Base-by-base conservation (phyloP, 2,888 invertebrate genomes). In the Philhelius pedissequus region DNA sequence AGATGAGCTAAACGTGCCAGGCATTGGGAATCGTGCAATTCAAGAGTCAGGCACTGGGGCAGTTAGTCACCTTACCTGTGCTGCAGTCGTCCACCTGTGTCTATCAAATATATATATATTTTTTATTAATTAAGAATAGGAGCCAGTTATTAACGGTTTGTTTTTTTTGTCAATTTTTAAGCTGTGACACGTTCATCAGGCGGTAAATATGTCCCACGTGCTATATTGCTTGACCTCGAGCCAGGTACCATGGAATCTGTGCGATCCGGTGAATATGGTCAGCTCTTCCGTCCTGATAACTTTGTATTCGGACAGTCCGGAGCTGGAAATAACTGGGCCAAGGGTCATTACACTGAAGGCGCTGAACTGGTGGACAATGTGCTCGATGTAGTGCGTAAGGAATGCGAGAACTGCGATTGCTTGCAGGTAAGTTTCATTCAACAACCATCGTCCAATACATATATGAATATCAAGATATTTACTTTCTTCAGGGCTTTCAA, bases 321-420 rank as follows among this genome's bases (percentile, higher is more conserved):
- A 9, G 95, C 96, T 15, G 95, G 95, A 90, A 96, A 93, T 92
- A 95, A 90, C 92, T 96, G 89, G 92, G 95, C 95, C 22, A 95
- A 94, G 90, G 96, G 98, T n/a, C 97, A 97, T 89, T 97, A 97
- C 92, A 97, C 97, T 20, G 97, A 97, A 92, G 97, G 97, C 73
- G 97, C 94, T 87, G 97, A 95, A 91, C 93, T 95, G 90, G 97
- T 94, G 89, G 98, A 96, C 92, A 94, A 97, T 48, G 96, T 96
- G 2, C 92, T 96, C 87, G 96, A 96, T 91, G 96, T 96, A 35
- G 96, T 96, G 22, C 93, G 97, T 86, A 96, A 96, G 91, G 96
- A 97, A 91, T 96, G 95, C 90, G 97, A 98, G 93, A 94, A 97
- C 93, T 95, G 98, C 92, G 98, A 99, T 92, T 98, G 98, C 88